These are phyloP conservation scores for Gadus macrocephalus DNA, from an alignment of 2,113 vertebrate species.

Conservation along the genomic window DNA sequence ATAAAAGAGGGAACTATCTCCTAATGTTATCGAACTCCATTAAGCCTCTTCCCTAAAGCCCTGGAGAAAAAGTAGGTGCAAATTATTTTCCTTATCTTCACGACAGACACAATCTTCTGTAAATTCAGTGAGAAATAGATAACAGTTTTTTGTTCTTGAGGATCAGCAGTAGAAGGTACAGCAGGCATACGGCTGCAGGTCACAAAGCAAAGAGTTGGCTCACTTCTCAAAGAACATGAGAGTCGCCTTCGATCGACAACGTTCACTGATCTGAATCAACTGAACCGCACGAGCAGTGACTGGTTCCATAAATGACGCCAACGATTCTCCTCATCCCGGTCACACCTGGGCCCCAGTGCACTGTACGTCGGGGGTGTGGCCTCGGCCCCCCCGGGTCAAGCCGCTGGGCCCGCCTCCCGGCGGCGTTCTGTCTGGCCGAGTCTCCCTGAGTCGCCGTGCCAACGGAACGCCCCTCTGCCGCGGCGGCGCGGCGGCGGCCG, in stretches of 20 bases:
- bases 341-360: conserved; percentile 93
- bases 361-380: conserved; percentile 91
- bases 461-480: conserved; percentile 57
- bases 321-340: conserved; percentile 32
- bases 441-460: conserved; percentile 56
- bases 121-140: too few species aligned
- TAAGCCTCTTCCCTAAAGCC: neutral
- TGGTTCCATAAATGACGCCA: too few species aligned
- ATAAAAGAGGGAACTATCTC: neutral
- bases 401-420: conserved; percentile 66
- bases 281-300: too few species aligned
- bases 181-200: too few species aligned
- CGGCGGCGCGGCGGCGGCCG: conserved; percentile 31
- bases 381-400: conserved; percentile 63
- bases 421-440: conserved; percentile 70
- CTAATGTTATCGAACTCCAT: neutral
- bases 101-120: too few species aligned
- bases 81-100: too few species aligned
- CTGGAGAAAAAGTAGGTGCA: neutral
- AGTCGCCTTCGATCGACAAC: too few species aligned
- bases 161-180: too few species aligned
- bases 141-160: too few species aligned
- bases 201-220: too few species aligned
- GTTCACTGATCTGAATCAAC: too few species aligned
- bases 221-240: too few species aligned